These are phyloP conservation scores for Standfussiana lucernea DNA, from an alignment of 2,888 invertebrate species.

Conservation along the genomic window DNA sequence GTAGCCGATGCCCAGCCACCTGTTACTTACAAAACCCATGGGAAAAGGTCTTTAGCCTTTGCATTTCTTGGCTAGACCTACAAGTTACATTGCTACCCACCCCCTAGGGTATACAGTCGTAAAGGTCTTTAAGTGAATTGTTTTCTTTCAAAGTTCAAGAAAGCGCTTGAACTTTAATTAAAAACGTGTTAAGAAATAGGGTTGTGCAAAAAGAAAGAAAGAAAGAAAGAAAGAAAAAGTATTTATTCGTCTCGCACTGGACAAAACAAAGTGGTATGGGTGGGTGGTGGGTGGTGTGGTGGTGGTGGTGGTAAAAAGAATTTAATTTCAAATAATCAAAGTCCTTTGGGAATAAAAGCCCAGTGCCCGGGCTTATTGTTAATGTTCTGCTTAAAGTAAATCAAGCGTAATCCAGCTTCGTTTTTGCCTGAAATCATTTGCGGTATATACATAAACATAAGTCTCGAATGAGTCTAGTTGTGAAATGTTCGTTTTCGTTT, in stretches of 20 bases:
- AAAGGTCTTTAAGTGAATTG: slow-evolving; percentile 22
- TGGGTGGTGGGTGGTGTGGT: no score
- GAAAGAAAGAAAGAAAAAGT: no score
- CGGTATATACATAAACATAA: not conserved
- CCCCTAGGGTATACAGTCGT: not conserved
- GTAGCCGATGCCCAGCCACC: slow-evolving; percentile 22
- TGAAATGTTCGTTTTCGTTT: not conserved
- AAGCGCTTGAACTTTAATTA: slow-evolving; percentile 34
- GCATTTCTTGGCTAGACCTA: slow-evolving; percentile 19
- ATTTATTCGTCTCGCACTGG: no score
- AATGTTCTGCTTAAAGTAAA: not conserved
- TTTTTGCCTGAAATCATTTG: not conserved
- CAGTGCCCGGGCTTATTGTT: no score
- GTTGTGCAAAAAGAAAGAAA: not conserved
- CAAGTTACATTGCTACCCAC: slow-evolving; percentile 4
- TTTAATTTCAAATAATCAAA: not conserved
- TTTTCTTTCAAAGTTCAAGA: slow-evolving; percentile 29
- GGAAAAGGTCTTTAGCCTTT: slow-evolving; percentile 33
- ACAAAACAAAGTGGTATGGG: no score
- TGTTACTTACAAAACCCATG: slow-evolving; percentile 35
- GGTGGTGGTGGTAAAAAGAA: no score
- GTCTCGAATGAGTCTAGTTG: not conserved
- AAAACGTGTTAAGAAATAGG: not conserved
- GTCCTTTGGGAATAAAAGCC: not conserved
- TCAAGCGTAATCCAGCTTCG: not conserved